Conservation (phyloP, 1,140 invertebrate genomes). For the Atta cephalotes region DNA sequence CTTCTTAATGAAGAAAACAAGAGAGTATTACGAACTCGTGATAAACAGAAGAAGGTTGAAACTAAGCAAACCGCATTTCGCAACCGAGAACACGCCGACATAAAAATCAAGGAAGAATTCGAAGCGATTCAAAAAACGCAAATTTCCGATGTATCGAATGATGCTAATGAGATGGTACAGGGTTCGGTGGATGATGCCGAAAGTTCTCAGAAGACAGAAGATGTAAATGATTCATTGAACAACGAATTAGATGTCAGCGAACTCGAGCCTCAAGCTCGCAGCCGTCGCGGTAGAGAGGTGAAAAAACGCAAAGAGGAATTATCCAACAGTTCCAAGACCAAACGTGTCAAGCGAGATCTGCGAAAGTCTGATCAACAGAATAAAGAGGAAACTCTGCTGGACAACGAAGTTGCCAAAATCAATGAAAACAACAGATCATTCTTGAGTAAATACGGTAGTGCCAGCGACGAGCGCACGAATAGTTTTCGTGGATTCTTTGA, state of each 20-base stretch:
- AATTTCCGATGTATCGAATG: not conserved
- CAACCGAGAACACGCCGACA: slow-evolving; percentile 49
- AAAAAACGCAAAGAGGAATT: slow-evolving; percentile 80
- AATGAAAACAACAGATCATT: slow-evolving; percentile 82
- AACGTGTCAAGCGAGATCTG: slow-evolving; percentile 78
- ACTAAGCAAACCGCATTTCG: slow-evolving; percentile 42
- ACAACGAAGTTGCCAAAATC: slow-evolving; percentile 84
- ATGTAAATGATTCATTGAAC: slow-evolving; percentile 48
- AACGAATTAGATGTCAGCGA: slow-evolving; percentile 66
- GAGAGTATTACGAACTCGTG: slow-evolving; percentile 79
- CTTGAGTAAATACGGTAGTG: slow-evolving; percentile 67
- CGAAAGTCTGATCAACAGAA: slow-evolving; percentile 82
- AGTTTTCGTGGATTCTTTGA: slow-evolving; percentile 78
- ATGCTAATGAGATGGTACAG: slow-evolving; percentile 30
- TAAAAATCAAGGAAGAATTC: slow-evolving; percentile 55
- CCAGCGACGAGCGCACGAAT: slow-evolving; percentile 56
- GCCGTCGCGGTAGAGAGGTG: slow-evolving; percentile 78
- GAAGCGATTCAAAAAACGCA: slow-evolving; percentile 2
- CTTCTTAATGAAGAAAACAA: slow-evolving; percentile 75
- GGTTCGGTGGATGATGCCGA: slow-evolving; percentile 35
- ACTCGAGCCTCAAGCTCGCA: slow-evolving; percentile 75
- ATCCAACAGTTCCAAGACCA: slow-evolving; percentile 70
- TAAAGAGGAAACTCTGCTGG: slow-evolving; percentile 84
- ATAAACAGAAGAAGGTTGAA: slow-evolving; percentile 78
- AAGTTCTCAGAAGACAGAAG: slow-evolving; percentile 25